Percentiles rank a stretch among this genome's conserved stretches.
These are phyloP conservation scores for Cylas formicarius DNA, from an alignment of 1,140 invertebrate species.

Conservation along the genomic window DNA sequence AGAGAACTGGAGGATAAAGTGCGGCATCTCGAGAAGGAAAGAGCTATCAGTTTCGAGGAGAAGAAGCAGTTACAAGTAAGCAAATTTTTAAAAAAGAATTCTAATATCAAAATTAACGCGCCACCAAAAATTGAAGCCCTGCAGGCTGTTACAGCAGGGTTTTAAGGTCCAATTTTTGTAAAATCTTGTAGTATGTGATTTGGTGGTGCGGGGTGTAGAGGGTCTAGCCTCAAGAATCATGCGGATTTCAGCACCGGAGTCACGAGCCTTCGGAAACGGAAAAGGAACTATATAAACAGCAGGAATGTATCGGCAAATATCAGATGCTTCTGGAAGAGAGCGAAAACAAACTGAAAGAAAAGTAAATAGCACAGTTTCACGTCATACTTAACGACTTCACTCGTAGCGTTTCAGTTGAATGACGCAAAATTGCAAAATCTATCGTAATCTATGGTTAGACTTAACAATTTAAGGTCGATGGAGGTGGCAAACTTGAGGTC, in stretches of 20 bases:
- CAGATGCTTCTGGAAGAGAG: constrained; percentile 21
- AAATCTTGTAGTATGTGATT: no score
- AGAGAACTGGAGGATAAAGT: constrained; percentile 34
- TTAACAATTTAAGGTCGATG: constrained; percentile 19
- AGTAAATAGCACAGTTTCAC: constrained; percentile 15
- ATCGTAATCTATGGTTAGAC: constrained; percentile 6
- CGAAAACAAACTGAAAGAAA: constrained; percentile 22
- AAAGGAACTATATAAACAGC: constrained; percentile 18
- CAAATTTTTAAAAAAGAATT: no score
- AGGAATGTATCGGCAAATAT: constrained; percentile 24
- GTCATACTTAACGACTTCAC: background rate
- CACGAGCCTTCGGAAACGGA: constrained; percentile 19
- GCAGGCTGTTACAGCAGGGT: no score
- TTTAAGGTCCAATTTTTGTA: no score
- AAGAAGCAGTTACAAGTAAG: constrained; percentile 1
- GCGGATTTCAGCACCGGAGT: background rate
- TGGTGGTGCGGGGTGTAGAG: no score
- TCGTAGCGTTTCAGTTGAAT: background rate
- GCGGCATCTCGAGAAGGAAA: constrained; percentile 11
- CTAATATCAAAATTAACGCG: no score
- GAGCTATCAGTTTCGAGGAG: constrained; percentile 7
- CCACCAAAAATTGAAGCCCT: no score
- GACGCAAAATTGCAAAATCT: background rate
- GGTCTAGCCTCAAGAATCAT: no score
- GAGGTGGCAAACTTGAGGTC: constrained; percentile 21